Evolutionary conservation across 2,113 vertebrate species (phyloP).

Genomic region (Alces alces): DNA sequence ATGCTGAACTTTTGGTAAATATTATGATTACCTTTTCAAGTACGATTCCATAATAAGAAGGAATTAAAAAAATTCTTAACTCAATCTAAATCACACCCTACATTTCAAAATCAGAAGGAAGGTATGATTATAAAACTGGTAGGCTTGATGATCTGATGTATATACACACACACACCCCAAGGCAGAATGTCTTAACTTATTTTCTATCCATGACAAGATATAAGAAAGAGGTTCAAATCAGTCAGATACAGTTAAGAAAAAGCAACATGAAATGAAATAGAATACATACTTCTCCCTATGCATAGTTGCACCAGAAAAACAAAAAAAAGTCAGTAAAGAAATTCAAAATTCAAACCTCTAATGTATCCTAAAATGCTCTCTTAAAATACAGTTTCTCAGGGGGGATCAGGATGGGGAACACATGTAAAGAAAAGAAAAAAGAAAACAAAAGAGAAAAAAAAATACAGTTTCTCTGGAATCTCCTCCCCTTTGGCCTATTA

Average conservation of each 20-base stretch:
- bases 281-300: background rate
- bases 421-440: no score
- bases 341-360: conserved; percentile 2
- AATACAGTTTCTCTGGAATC: background rate
- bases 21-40: conserved; percentile 12
- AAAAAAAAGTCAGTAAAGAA: background rate
- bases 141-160: background rate
- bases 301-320: background rate
- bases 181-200: background rate
- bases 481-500: background rate
- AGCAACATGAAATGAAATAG: background rate
- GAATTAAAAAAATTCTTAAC: background rate
- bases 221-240: background rate
- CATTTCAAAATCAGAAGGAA: background rate
- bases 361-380: background rate
- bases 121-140: background rate
- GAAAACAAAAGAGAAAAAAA: no score
- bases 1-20: conserved; percentile 4
- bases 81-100: background rate
- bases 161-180: background rate
- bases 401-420: no score
- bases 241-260: background rate
- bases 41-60: conserved; percentile 8
- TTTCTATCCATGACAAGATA: background rate
- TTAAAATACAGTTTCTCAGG: no score